Evolutionary conservation across 1,140 invertebrate genomes (phyloP), one percentile per base, ranked within the genome.

Genomic region (Sweltsa coloradensis): DNA sequence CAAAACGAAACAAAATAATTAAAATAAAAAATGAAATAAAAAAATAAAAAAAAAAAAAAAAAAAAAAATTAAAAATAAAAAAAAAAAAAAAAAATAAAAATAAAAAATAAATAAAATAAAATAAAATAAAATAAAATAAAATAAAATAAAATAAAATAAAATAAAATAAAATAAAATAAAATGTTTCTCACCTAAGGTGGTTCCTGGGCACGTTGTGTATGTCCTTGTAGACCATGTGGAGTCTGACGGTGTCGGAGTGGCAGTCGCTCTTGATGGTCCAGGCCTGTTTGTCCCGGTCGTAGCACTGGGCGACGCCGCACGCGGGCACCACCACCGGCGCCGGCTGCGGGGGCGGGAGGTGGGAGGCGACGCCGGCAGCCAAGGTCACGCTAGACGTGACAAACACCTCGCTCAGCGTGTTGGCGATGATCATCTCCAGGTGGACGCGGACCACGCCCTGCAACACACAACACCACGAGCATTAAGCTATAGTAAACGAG

Each of bases 151-250:
- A 9, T 31, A 31, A 9, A 9, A 31, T 31, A 9, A 31, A 9
- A 31, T 31, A 31, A 31, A 31, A 31, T 31, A 9, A 31, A 31
- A 9, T 31, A 31, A 5, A 37, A 37, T n/a, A 41, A 44, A 18
- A 1, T 1, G 2, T n/a, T 23, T 25, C 49, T 51, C 51, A 76
- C 73, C 79, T 76, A 23, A 85, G 65, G 64, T 89, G 86, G 60
- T 87, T 89, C 25, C 85, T 67, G 1, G 87, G 87, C 13, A 91
- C 85, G 56, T 88, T 84, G 55, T 85, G 81, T 16, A 90, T 80
- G 57, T 90, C 86, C 43, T 85, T 84, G 68, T 86, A 90, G 49
- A 87, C 79, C 60, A 91, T 75, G 42, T 83, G 78, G 13, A 92
- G 67, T 23, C 82, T 69, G 22, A 89, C 76, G 4, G 77, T 81